Evolutionary conservation across 2,888 invertebrate species (phyloP), one percentile per base, ranked within the genome.

Genomic region (Ypsolopha sequella): DNA sequence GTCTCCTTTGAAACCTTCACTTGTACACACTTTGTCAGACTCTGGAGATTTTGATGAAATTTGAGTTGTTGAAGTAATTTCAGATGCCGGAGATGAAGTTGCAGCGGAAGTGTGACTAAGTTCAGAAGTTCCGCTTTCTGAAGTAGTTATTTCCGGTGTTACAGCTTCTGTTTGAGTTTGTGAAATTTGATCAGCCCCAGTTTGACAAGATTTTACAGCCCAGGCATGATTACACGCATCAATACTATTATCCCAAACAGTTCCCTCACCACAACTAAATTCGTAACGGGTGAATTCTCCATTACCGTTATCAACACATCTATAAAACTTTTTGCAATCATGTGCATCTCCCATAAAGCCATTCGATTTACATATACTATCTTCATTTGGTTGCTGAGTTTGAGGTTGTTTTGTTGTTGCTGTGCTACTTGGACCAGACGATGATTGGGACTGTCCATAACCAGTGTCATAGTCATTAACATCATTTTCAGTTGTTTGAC

Each of bases 1-100:
- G 72, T 93, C 89, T 11, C 90, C 89, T 67, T 90, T 88, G 73
- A 92, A 94, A 49, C 93, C 93, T 70, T 91, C 91, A 58, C 74
- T 70, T 48, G 73, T 72, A 63, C 92, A 92, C 52, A 36, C 53
- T 49, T 52, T 36, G 14, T 14, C 36, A 13, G 36, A 36, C 11
- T 2, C 11, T 36, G 1, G 47, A 36, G 24, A 24, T 24, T 24
- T 24, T 24, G 24, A 24, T 24, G 24, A 4, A 24, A 24, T 24
- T 24, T 24, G 24, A 54, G 52, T 52, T 34, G 50, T 48, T 45
- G 52, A 24, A 10, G 33, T n/a, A 39, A 1, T 7, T 10, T 11
- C 9, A 9, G 14, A 8, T n/a, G n/a, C n/a, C n/a, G n/a, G n/a
- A 38, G 50, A 34, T 10, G 24, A 11, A 35, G 47, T 10, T n/a